Evolutionary conservation across 2,797 vertebrate species (phyloP), one percentile per base, ranked within the genome.

Genomic region (Hippopotamyrus pictus): DNA sequence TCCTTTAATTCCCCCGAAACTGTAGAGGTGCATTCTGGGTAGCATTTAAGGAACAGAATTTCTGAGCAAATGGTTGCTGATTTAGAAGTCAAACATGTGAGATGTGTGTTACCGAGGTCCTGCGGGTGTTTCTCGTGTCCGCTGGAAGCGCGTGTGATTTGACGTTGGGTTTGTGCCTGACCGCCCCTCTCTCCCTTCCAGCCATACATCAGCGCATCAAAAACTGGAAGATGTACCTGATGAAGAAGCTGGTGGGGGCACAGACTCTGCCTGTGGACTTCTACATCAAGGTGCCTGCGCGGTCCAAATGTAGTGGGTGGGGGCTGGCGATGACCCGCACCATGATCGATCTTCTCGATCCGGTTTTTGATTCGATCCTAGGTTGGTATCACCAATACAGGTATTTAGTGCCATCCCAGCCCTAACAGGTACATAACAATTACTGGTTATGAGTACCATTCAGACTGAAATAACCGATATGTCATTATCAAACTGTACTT

Each of bases 261-360:
- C 94, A 94, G 91, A 99, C 98, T 0, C 94, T 99, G n/a, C 98
- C 98, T 5, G 98, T 97, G 83, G 97, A 99, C 90, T 98, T 99
- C 92, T 97, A 98, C 89, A 92, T 97, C 50, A 98, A 98, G 97
- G 98, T 99, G 92, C 37, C 17, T 0, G 25, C 22, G 5, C 29
- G 44, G 11, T 14, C 44, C 11, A 3, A 19, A 1, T 79, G 6
- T 19, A 79, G 17, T 9, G 37, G 33, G 17, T 8, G 33, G 73
- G 37, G 37, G 17, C 6, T n/a, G 5, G 65, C 11, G 65, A 37
- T 14, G 65, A 0, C 4, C 62, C 7, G 3, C 2, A 12, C 6
- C 22, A 62, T n/a, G 5, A 19, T 9, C 2, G 11, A 29, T 65
- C 8, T 62, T 62, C n/a, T 29, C 8, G 22, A 25, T 65, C 22